Conservation (phyloP, 2,888 invertebrate species). For the Agrotis segetum region DNA sequence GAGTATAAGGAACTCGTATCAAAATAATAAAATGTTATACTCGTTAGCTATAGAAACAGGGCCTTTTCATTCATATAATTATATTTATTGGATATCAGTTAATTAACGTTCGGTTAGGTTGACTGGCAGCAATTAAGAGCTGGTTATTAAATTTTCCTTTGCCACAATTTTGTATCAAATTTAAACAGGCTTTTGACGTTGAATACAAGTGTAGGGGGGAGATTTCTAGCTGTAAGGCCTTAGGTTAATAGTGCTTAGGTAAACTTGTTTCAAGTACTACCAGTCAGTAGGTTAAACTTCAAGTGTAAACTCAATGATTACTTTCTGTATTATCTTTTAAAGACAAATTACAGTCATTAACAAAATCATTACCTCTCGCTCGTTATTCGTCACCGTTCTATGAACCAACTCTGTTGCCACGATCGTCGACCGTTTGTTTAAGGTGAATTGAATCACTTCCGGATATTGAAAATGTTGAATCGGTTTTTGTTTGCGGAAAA, state of each 20-base stretch:
- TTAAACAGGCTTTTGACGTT: conserved; percentile 38
- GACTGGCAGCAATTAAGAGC: conserved; percentile 34
- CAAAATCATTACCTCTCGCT: conserved; percentile 27
- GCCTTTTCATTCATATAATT: conserved; percentile 20
- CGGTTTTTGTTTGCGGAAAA: conserved; percentile 53
- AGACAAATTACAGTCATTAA: conserved; percentile 48
- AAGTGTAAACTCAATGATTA: conserved; percentile 24
- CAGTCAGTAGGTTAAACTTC: conserved; percentile 8
- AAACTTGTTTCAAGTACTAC: conserved; percentile 13
- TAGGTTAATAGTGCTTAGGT: conserved; percentile 16
- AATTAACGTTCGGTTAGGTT: conserved; percentile 29
- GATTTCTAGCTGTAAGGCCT: conserved; percentile 19
- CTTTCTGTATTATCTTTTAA: conserved; percentile 30
- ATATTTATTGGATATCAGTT: conserved; percentile 46
- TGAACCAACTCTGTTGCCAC: conserved; percentile 25
- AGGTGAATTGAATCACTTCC: conserved; percentile 46
- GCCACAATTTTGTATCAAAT: conserved; percentile 20
- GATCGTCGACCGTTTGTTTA: conserved; percentile 42
- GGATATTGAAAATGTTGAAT: conserved; percentile 47
- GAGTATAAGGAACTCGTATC: conserved; percentile 14
- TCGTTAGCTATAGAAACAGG: conserved; percentile 22
- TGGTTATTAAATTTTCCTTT: conserved; percentile 41
- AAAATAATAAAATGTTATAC: conserved; percentile 7
- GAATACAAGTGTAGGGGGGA: conserved; percentile 2
- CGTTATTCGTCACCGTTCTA: conserved; percentile 34